Base-by-base conservation (phyloP, 2,888 invertebrate species). In the Pharmacophagus antenor region DNA sequence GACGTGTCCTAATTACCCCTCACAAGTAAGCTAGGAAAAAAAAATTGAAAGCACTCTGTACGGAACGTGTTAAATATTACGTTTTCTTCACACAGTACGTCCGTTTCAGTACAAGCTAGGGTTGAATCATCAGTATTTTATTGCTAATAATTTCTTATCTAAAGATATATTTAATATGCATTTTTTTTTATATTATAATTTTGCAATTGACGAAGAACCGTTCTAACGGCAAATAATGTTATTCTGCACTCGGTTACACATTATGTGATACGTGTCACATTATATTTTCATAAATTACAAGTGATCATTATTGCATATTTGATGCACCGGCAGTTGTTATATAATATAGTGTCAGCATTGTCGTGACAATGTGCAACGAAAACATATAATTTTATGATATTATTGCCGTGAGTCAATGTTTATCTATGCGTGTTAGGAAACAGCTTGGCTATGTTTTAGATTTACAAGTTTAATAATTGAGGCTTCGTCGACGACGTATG, bases 211-310 rank as follows among this genome's bases (percentile, higher is more conserved):
- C 31, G 15, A 8, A 31, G 31, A 10, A 31, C 12, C 10, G 2
- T 31, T 2, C 2, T 31, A 12, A 10, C 15, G 3, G 15, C 15
- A 31, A n/a, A 25, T 22, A 49, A 6, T 17, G 23, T 23, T 7
- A 1, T 1, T n/a, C 12, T n/a, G 23, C 22, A 20, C 10, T 7
- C 41, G 15, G 18, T 21, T 46, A 21, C 12, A 21, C 2, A 7
- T 20, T 46, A 31, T 31, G 12, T 10, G 8, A 3, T 10, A 46
- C 46, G 17, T 21, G 21, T 31, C 25, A 50, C 44, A 50, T 50
- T 25, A 44, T 47, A 58, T 58, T 58, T 58, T 53, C 47, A 58
- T 54, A 49, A 48, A 48, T 50, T 42, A 25, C 23, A 27, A n/a
- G 48, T 41, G 42, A 20, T 17, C 20, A 10, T 31, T 4, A 37